phyloP scores from a whole-genome alignment of 2,888 invertebrate genomes.

The Cosmia trapezina region DNA sequence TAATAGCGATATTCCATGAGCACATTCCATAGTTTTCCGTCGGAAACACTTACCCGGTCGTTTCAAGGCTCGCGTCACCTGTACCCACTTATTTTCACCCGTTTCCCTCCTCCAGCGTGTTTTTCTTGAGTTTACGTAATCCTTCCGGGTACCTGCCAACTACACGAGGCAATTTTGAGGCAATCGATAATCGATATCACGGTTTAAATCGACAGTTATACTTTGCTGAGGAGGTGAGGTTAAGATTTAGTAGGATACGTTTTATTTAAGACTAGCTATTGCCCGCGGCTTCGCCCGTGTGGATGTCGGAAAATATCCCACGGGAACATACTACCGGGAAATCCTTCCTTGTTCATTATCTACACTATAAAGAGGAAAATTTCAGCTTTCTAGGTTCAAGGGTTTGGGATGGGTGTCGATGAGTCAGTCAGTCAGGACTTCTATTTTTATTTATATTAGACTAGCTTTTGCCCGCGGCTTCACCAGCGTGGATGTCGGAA shows the following conservation, averaged over 20 bases:
- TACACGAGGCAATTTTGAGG: conserved; percentile 68
- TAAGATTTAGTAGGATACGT: conserved; percentile 1
- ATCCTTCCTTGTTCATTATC: no score
- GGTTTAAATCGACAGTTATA: conserved; percentile 50
- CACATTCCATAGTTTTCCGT: conserved; percentile 42
- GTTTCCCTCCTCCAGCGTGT: conserved; percentile 52
- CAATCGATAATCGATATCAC: conserved; percentile 69
- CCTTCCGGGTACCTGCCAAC: conserved; percentile 55
- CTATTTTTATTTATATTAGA: no score
- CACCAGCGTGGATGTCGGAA: no score
- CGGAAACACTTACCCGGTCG: conserved; percentile 53
- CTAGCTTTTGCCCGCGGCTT: no score
- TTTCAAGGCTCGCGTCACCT: conserved; percentile 61
- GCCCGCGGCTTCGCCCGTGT: no score
- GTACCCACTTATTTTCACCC: conserved; percentile 63
- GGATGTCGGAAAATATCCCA: no score
- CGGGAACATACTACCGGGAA: no score
- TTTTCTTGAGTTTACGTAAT: conserved; percentile 67
- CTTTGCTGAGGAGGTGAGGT: not conserved
- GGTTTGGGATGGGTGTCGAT: no score
- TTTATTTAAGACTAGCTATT: not conserved
- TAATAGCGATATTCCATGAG: conserved; percentile 13
- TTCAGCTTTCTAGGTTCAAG: no score
- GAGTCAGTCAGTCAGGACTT: no score
- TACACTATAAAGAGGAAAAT: no score